These are phyloP conservation scores for Clostera curtula DNA, from an alignment of 2,888 invertebrate species.

Conservation along the genomic window DNA sequence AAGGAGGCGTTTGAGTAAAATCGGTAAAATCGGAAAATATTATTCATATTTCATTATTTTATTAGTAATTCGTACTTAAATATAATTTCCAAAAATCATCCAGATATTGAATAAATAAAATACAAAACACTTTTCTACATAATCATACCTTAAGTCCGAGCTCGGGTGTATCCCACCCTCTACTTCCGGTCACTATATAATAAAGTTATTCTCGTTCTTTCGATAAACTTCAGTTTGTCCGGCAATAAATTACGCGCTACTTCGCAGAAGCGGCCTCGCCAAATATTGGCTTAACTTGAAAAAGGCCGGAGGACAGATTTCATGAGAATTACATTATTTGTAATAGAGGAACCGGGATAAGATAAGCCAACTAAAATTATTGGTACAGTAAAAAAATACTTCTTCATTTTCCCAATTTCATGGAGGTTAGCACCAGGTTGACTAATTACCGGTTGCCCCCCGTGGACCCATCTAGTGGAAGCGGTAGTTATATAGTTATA, in stretches of 20 bases:
- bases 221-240: slow-evolving; percentile 73
- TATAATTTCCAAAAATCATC: not conserved
- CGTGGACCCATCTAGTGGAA: too few species aligned
- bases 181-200: slow-evolving; percentile 72
- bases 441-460: too few species aligned
- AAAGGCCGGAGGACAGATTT: slow-evolving; percentile 49
- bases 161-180: slow-evolving; percentile 34
- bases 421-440: too few species aligned
- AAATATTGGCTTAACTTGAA: slow-evolving; percentile 74
- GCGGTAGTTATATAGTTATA: too few species aligned
- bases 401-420: too few species aligned
- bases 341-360: slow-evolving; percentile 26
- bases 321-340: slow-evolving; percentile 41
- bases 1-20: too few species aligned
- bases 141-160: slow-evolving; percentile 28
- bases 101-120: not conserved
- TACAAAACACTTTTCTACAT: slow-evolving; percentile 21
- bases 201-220: slow-evolving; percentile 74
- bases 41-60: too few species aligned
- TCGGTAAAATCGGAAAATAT: too few species aligned
- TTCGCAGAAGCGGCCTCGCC: slow-evolving; percentile 51
- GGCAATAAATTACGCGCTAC: slow-evolving; percentile 69
- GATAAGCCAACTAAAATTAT: too few species aligned
- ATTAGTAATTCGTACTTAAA: too few species aligned
- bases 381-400: too few species aligned